A percentile compares a stretch with the other conserved stretches of the same genome.
Evolutionary conservation across 35 echinoderm and acorn worm genomes (phyloP).

Genomic region (Apostichopus parvimensis): DNA sequence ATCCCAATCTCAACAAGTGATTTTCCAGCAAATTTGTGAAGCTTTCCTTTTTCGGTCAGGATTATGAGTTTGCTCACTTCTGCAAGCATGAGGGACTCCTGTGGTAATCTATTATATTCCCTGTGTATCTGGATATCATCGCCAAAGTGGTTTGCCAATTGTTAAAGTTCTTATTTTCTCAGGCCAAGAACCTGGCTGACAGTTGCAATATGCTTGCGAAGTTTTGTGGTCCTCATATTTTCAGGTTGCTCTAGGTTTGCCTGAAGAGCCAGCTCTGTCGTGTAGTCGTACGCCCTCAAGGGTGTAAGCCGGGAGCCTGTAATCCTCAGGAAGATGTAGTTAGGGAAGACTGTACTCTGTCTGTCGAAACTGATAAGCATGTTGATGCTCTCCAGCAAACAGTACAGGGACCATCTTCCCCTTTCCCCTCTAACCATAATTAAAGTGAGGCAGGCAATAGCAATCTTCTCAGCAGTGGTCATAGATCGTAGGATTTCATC

Average conservation of each 20-base stretch:
- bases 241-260: slow-evolving; percentile 5
- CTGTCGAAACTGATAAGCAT: slow-evolving; percentile 11
- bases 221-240: slow-evolving; percentile 46
- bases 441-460: background rate
- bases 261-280: background rate
- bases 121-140: slow-evolving; percentile 64
- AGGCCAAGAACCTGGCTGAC: background rate
- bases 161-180: slow-evolving; percentile 62
- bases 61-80: background rate
- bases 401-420: slow-evolving; percentile 62
- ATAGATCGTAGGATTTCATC: slow-evolving; percentile 42
- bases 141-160: slow-evolving; percentile 70
- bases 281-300: slow-evolving; percentile 22
- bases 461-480: slow-evolving; percentile 13
- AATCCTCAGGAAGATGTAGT: background rate
- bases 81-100: slow-evolving; percentile 56
- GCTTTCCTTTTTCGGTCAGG: slow-evolving; percentile 67
- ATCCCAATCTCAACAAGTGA: slow-evolving; percentile 63
- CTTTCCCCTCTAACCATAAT: slow-evolving; percentile 37
- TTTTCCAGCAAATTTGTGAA: background rate
- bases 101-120: slow-evolving; percentile 55
- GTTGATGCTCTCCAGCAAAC: slow-evolving; percentile 55
- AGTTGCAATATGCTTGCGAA: slow-evolving; percentile 51
- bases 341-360: background rate
- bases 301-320: background rate